Evolutionary conservation across 2,888 invertebrate species (phyloP), one percentile per base, ranked within the genome.

Genomic region (Allygus modestus): DNA sequence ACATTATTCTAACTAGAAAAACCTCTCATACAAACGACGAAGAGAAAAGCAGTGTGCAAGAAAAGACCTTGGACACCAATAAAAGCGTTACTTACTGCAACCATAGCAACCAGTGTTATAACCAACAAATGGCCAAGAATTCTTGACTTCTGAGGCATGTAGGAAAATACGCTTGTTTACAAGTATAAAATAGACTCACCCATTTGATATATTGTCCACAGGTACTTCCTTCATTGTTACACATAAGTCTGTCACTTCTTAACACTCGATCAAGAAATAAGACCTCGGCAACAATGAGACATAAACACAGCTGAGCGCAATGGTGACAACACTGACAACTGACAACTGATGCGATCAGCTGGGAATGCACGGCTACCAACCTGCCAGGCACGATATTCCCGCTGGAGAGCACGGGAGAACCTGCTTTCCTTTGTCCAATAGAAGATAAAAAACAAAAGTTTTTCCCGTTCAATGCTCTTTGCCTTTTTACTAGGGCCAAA

Each of bases 191-290:
- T 17, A 28, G 17, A 77, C 77, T 79, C 37, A 79, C 79, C 79
- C 79, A 79, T 58, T 79, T 11, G 79, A 79, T 58, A 58, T 51
- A 33, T 37, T 79, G 17, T 79, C 79, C 58, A 58, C n/a, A 54
- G 79, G 51, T 7, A 79, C 37, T 58, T 79, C 79, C 58, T 79
- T 79, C 79, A 79, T 79, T 79, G 79, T 79, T 79, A 79, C 79
- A 79, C 79, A 79, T 79, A 58, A 79, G 79, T 79, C 79, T 79
- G 58, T n/a, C 79, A 79, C 79, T 79, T 79, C 79, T 79, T 79
- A 79, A 79, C 79, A 20, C 79, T 15, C 58, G 77, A 79, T 79
- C 79, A 79, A 79, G 79, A 79, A 79, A 33, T 79, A 79, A 54
- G 79, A 79, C 79, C 11, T 33, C 54, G 37, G 79, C 79, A 79